Evolutionary conservation across 2,797 vertebrate genomes (phyloP).

Genomic region (Thaleichthys pacificus): DNA sequence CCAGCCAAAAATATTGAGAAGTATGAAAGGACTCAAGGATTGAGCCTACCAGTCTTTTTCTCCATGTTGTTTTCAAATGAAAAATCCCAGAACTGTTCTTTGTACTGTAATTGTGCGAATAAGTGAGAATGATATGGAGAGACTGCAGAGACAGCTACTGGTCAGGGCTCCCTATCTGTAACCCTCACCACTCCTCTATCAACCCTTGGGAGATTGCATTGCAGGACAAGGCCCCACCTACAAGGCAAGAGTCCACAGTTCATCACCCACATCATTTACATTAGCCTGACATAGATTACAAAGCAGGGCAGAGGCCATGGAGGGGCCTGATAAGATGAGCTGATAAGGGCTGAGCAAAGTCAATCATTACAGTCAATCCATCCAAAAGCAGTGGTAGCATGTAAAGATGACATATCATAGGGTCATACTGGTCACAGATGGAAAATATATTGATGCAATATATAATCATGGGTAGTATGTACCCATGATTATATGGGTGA

Average conservation of each 20-base stretch:
- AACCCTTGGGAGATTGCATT: slow-evolving; percentile 12
- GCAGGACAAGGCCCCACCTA: slow-evolving; percentile 25
- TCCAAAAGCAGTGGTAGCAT: neutral
- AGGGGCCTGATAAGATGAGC: neutral
- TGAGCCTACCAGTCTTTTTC: neutral
- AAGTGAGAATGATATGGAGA: slow-evolving; percentile 6
- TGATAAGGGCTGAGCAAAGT: no score
- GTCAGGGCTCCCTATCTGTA: neutral
- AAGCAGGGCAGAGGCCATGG: neutral
- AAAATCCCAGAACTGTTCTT: neutral
- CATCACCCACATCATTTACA: slow-evolving; percentile 25
- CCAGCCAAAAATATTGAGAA: neutral
- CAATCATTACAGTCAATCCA: neutral
- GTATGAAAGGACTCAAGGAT: neutral
- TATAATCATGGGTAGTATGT: neutral
- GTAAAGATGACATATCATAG: neutral
- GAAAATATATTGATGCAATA: neutral
- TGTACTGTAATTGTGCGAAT: neutral
- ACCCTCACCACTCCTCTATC: slow-evolving; percentile 2
- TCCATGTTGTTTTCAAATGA: neutral
- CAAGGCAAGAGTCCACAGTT: slow-evolving; percentile 35
- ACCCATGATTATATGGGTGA: neutral
- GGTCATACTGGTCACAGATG: neutral
- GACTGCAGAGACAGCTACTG: neutral
- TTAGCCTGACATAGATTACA: slow-evolving; percentile 3